Conservation (phyloP, 1,140 invertebrate species). For the Dreissena polymorpha region DNA sequence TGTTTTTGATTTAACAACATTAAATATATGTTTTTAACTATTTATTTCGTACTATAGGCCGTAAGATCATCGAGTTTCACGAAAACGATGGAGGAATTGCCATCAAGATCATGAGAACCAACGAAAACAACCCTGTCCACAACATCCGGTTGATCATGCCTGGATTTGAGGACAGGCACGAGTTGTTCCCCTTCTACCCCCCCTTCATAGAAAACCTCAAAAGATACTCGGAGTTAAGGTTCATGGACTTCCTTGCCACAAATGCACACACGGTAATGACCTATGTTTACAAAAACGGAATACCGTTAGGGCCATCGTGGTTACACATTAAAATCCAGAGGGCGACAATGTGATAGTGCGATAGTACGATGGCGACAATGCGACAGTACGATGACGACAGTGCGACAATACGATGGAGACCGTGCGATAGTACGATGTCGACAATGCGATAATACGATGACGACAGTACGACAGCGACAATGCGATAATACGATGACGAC, state of each 20-base stretch:
- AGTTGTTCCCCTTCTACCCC: constrained; percentile 68
- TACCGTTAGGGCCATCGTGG: too few relatives aligned
- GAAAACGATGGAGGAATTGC: constrained; percentile 57
- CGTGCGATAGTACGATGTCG: too few relatives aligned
- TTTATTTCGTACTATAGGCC: constrained; percentile 33
- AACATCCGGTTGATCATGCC: constrained; percentile 66
- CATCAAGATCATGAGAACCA: constrained; percentile 59
- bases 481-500: too few relatives aligned
- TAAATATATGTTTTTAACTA: too few relatives aligned
- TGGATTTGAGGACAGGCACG: constrained; percentile 64
- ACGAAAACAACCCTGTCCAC: constrained; percentile 62
- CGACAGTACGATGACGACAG: too few relatives aligned
- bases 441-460: too few relatives aligned
- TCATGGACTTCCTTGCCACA: constrained; percentile 67
- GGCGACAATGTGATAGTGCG: too few relatives aligned
- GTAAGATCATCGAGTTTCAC: constrained; percentile 60
- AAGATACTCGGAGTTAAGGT: constrained; percentile 64
- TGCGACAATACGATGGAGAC: too few relatives aligned
- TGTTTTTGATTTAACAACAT: too few relatives aligned
- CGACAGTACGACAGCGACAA: too few relatives aligned
- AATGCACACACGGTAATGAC: constrained; percentile 60
- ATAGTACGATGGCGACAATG: too few relatives aligned
- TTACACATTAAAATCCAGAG: too few relatives aligned
- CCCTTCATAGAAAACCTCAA: constrained; percentile 63
- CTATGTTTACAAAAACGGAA: neutral